Conservation (phyloP, 1,140 invertebrate species). For the Drosophila persimilis region DNA sequence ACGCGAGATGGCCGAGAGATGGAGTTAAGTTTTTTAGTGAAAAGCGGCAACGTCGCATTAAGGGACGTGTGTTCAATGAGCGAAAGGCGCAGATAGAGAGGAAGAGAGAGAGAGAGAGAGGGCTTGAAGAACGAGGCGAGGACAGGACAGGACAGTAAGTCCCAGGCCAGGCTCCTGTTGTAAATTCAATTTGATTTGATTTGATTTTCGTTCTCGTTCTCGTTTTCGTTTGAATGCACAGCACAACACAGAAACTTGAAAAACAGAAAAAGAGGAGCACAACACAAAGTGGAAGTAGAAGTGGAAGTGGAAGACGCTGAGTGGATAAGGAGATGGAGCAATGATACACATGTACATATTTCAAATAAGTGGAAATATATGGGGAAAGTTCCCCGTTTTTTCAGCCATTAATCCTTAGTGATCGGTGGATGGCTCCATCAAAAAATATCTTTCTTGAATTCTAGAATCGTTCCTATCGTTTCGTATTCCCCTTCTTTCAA, state of each 20-base stretch:
- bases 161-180: slow-evolving; percentile 25
- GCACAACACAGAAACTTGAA: slow-evolving; percentile 15
- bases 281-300: slow-evolving; percentile 27
- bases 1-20: slow-evolving; percentile 22
- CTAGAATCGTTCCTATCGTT: background rate
- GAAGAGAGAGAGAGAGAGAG: background rate
- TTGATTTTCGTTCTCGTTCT: slow-evolving; percentile 82
- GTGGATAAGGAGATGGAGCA: no score
- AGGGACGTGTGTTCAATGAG: slow-evolving; percentile 1
- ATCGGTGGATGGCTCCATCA: no score
- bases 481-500: background rate
- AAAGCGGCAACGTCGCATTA: slow-evolving; percentile 31
- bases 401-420: no score
- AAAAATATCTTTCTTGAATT: no score
- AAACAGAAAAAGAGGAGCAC: slow-evolving; percentile 12
- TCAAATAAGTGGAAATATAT: slow-evolving; percentile 74
- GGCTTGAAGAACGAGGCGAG: slow-evolving; percentile 6
- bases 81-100: background rate
- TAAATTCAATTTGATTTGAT: slow-evolving; percentile 82
- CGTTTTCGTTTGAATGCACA: slow-evolving; percentile 80
- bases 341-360: slow-evolving; percentile 40
- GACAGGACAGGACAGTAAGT: slow-evolving; percentile 3
- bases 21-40: slow-evolving; percentile 52
- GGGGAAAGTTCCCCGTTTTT: no score
- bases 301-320: background rate